A percentile compares a stretch with the other conserved stretches of the same genome.
Conservation (phyloP, 2,888 invertebrate species). For the Melangyna quadrimaculata region DNA sequence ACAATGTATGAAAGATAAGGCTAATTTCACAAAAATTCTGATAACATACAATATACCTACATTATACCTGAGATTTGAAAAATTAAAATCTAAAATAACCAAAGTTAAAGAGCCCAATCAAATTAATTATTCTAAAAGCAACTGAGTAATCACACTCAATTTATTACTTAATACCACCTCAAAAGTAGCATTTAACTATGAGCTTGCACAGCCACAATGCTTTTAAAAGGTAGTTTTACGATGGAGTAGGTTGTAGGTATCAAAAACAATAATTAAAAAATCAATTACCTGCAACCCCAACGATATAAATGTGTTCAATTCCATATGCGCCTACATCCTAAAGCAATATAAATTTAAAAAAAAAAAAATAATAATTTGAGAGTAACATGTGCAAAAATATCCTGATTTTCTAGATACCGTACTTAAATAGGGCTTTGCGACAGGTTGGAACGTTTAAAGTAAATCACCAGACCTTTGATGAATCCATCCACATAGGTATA, state of each 20-base stretch:
- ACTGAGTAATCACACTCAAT: constrained; percentile 31
- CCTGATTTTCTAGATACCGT: constrained; percentile 53
- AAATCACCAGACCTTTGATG: constrained; percentile 69
- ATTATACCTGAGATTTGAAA: too few species aligned
- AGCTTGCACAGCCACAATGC: not conserved
- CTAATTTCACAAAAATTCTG: too few species aligned
- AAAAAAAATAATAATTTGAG: constrained; percentile 3
- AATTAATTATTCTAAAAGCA: constrained; percentile 20
- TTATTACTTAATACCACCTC: constrained; percentile 42
- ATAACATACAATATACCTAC: too few species aligned
- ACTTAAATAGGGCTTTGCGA: constrained; percentile 13
- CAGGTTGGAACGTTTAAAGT: constrained; percentile 57
- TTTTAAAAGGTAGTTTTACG: not conserved
- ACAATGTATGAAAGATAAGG: too few species aligned
- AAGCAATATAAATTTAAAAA: not conserved
- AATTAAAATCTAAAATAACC: not conserved
- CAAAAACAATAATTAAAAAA: constrained; percentile 68
- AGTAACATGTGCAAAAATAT: constrained; percentile 64
- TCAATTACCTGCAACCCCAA: constrained; percentile 46
- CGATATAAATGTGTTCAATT: constrained; percentile 10
- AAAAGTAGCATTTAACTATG: constrained; percentile 14
- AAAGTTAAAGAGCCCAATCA: constrained; percentile 2
- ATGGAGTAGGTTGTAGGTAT: not conserved
- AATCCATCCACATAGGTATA: constrained; percentile 17
- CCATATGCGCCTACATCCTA: not conserved